Percentiles rank a stretch among this genome's conserved stretches.
Conservation (phyloP, 2,797 vertebrate genomes). For the Podarcis lilfordi region DNA sequence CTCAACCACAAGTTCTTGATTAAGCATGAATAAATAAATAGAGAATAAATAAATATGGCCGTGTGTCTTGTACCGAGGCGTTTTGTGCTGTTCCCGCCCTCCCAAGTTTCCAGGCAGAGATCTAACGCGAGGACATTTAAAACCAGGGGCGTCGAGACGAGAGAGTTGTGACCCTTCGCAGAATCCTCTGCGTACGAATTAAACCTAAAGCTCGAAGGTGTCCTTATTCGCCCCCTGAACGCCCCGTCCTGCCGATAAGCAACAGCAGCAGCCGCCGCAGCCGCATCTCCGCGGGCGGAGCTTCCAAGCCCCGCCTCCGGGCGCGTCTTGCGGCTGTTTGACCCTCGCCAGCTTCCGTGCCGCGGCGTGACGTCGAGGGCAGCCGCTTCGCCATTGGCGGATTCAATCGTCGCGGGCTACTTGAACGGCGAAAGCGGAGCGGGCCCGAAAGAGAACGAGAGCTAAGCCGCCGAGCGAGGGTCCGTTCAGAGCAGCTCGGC, state of each 20-base stretch:
- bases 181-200: background rate
- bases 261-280: no score
- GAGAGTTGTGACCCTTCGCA: no score
- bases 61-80: no score
- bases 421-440: conserved; percentile 86
- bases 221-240: background rate
- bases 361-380: background rate
- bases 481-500: background rate
- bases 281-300: no score
- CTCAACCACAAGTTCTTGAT: no score
- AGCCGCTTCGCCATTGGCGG: conserved; percentile 80
- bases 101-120: no score
- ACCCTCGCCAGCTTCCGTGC: background rate
- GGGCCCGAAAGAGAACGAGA: background rate
- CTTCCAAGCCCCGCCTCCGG: accelerated
- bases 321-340: background rate
- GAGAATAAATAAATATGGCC: no score
- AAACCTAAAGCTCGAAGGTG: background rate
- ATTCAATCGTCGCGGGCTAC: conserved; percentile 99
- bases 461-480: background rate
- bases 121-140: no score
- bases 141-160: no score
- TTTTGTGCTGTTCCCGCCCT: no score
- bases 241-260: background rate
- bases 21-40: no score